Percentiles rank a stretch among this genome's conserved stretches.
Conservation (phyloP, 2,797 vertebrate genomes). For the Aphelocoma californica region DNA sequence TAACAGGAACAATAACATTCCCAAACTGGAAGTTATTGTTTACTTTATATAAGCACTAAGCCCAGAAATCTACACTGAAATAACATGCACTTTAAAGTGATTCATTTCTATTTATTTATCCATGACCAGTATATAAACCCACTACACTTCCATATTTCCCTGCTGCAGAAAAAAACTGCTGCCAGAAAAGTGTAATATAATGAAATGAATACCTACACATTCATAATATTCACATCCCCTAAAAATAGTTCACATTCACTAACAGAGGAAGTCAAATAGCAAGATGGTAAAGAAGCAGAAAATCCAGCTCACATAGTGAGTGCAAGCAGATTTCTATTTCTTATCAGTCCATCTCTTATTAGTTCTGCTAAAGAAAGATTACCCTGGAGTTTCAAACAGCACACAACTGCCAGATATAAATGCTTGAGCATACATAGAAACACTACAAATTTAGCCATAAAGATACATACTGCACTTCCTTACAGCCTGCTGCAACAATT, state of each 20-base stretch:
- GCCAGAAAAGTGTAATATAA: background rate
- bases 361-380: background rate
- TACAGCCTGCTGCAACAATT: background rate
- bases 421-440: background rate
- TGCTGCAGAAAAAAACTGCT: background rate
- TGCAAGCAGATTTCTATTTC: background rate
- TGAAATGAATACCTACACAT: background rate
- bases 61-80: background rate
- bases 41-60: background rate
- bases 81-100: background rate
- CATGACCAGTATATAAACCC: background rate
- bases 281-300: background rate
- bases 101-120: background rate
- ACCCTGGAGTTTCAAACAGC: background rate
- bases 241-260: background rate
- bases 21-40: slow-evolving; percentile 4
- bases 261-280: background rate
- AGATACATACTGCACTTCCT: background rate
- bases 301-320: background rate
- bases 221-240: background rate
- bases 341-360: background rate
- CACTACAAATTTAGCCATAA: background rate
- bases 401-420: background rate
- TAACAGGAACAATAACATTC: background rate
- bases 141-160: background rate